Evolutionary conservation across 1,140 invertebrate genomes (phyloP).

Genomic region (Hypothenemus hampei): DNA sequence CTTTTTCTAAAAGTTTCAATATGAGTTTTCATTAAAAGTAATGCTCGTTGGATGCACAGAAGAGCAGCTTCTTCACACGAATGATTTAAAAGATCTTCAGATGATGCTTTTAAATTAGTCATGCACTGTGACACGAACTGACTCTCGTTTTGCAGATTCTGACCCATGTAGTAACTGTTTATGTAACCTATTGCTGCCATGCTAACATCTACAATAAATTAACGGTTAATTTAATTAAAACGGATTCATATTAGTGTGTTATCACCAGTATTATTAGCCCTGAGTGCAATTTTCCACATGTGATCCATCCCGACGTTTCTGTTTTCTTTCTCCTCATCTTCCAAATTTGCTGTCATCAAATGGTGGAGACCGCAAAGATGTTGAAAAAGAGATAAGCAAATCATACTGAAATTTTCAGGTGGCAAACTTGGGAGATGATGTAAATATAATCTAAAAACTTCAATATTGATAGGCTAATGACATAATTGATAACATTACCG

Average conservation of each 20-base stretch:
- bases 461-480: too few species aligned
- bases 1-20: constrained; percentile 85
- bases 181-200: constrained; percentile 91
- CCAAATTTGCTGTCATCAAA: constrained; percentile 56
- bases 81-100: constrained; percentile 57
- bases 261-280: constrained; percentile 74
- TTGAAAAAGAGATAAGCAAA: constrained; percentile 83
- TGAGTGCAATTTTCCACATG: constrained; percentile 86
- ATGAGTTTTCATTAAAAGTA: constrained; percentile 84
- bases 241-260: background rate
- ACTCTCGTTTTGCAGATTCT: constrained; percentile 82
- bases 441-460: constrained; percentile 60
- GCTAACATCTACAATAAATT: constrained; percentile 65
- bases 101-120: constrained; percentile 78
- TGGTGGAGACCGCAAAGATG: constrained; percentile 82
- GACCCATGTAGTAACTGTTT: constrained; percentile 88
- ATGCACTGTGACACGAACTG: constrained; percentile 91
- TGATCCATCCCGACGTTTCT: constrained; percentile 84
- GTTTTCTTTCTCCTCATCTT: constrained; percentile 44
- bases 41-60: constrained; percentile 82
- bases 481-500: constrained; percentile 52
- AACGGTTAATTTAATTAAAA: background rate
- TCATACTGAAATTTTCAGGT: constrained; percentile 87
- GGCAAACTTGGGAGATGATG: constrained; percentile 83
- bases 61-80: constrained; percentile 65